Base-by-base conservation (phyloP, 1,140 invertebrate species). In the Atta texana region DNA sequence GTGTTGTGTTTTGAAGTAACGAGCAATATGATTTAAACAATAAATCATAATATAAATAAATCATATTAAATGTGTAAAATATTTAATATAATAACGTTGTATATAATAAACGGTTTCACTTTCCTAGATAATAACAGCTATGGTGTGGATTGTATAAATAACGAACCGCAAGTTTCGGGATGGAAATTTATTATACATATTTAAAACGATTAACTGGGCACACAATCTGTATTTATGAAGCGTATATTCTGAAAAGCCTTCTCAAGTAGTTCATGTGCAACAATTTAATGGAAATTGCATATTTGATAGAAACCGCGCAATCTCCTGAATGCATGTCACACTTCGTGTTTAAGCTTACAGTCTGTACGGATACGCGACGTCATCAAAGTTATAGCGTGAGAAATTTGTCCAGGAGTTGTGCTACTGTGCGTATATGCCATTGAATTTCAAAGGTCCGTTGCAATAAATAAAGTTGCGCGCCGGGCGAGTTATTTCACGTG, bases 391-490 rank as follows among this genome's bases (percentile, higher is more conserved):
- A 61, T 63, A 66, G 57, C n/a, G 31, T 63, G 75, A 85, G 88
- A 39, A 85, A 86, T 80, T 74, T 53, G 39, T 51, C 14, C 55
- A 51, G 39, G 57, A 89, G 68, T 89, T 78, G 68, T 66, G 24
- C 18, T 18, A 28, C 3, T 59, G 74, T 80, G 21, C 18, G 51
- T 49, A 69, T 69, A 14, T 49, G 55, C 82, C 84, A 81, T 87
- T 87, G 77, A 91, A 89, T 91, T 91, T 89, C 90, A 91, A 91
- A 91, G 77, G 68, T n/a, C 49, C 64, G 77, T 84, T 68, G 89
- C 74, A 85, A 91, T 87, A 91, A 90, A 91, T 91, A 91, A 91
- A 87, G 72, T 88, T 71, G 28, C 59, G 8, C 39, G 21, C 39
- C 21, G 12, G 28, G 55, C 49, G 75, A 87, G 80, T 86, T 88